A percentile compares a stretch with the other conserved stretches of the same genome.
Evolutionary conservation across 2,888 invertebrate genomes (phyloP).

Genomic region (Busseola fusca): DNA sequence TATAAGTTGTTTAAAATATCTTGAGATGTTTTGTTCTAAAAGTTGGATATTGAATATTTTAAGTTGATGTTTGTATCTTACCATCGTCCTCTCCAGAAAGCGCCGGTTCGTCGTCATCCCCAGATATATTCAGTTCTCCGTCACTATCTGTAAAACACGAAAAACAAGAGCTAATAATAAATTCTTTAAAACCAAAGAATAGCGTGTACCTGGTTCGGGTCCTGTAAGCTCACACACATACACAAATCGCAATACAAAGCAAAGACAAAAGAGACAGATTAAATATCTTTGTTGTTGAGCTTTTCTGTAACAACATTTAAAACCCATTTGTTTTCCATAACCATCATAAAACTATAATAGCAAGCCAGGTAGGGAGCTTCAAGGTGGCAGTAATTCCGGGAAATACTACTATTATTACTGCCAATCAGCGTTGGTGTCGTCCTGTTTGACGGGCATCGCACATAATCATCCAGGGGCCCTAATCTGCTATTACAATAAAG

Average conservation of each 20-base stretch:
- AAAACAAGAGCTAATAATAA: not conserved
- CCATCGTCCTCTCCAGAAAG: conserved; percentile 85
- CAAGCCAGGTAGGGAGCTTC: not conserved
- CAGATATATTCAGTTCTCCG: conserved; percentile 81
- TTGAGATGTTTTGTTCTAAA: not conserved
- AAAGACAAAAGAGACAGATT: not conserved
- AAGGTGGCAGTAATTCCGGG: not conserved
- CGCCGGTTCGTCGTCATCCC: conserved; percentile 81
- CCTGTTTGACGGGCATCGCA: too few relatives aligned
- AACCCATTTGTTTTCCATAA: not conserved
- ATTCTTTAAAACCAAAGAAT: not conserved
- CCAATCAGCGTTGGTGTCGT: too few relatives aligned
- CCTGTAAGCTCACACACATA: not conserved
- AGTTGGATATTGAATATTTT: not conserved
- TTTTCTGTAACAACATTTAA: not conserved
- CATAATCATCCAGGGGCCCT: too few relatives aligned
- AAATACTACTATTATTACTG: too few relatives aligned
- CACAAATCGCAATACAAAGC: not conserved
- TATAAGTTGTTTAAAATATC: not conserved
- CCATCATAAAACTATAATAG: not conserved
- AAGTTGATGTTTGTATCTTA: conserved; percentile 51
- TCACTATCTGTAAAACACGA: conserved; percentile 72
- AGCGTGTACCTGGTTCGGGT: not conserved
- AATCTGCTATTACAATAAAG: too few relatives aligned
- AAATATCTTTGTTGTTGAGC: not conserved